Percentiles rank a stretch among this genome's conserved stretches.
These are phyloP conservation scores for Cecidostiba fungosa DNA, from an alignment of 2,888 invertebrate genomes.

Conservation along the genomic window DNA sequence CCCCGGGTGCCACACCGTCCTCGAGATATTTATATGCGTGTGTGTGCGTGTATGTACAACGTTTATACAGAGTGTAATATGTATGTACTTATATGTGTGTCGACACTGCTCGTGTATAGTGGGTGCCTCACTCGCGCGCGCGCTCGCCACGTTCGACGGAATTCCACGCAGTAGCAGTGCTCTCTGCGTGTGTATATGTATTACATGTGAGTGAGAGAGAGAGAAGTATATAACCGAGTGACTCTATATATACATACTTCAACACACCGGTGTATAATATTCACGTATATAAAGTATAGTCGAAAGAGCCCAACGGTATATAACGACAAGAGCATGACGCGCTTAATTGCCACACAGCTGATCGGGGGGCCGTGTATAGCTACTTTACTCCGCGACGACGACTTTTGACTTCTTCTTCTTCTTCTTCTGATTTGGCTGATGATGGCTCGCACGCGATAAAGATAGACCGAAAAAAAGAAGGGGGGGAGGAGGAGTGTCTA, in stretches of 20 bases:
- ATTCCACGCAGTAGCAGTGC: slow-evolving; percentile 18
- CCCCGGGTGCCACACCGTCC: too few relatives aligned
- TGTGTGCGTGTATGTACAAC: neutral
- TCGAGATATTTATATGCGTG: neutral
- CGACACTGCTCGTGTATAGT: neutral
- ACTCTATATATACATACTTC: neutral
- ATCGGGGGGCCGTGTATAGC: slow-evolving; percentile 1
- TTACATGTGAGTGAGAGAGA: neutral
- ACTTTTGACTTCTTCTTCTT: too few relatives aligned
- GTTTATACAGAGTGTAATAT: neutral
- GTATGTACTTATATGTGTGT: neutral
- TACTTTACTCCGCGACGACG: neutral
- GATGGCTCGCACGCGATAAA: slow-evolving; percentile 27
- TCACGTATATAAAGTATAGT: neutral
- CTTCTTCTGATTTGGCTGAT: neutral
- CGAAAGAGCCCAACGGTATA: slow-evolving; percentile 38
- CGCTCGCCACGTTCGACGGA: slow-evolving; percentile 15
- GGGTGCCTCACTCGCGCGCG: neutral
- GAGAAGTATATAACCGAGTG: neutral
- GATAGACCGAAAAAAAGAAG: slow-evolving; percentile 20
- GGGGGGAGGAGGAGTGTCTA: neutral
- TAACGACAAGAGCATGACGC: slow-evolving; percentile 39
- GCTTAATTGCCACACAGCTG: slow-evolving; percentile 45
- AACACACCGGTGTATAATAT: neutral
- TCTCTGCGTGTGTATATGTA: too few relatives aligned